Base-by-base conservation (phyloP, 1,140 invertebrate genomes). In the Anagrus nilaparvatae region DNA sequence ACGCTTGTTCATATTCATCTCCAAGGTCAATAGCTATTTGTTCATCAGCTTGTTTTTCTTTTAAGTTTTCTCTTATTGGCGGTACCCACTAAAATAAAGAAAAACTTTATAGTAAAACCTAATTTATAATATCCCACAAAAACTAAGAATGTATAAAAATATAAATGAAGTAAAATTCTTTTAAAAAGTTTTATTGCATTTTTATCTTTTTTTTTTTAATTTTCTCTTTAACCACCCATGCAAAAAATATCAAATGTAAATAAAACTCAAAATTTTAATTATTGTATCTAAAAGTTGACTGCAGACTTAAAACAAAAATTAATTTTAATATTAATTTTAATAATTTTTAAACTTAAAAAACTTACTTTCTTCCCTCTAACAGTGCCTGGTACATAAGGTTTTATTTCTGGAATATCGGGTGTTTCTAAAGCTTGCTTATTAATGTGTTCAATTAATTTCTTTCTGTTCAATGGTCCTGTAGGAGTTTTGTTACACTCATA, bases 391-490 rank as follows among this genome's bases (percentile, higher is more conserved):
- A 93, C 82, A 65, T 82, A 99, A 4, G 93, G 92, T 65, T 97
- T 93, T 27, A 84, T 70, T 67, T 99, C 93, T 16, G 96, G 94
- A 78, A 86, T 82, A 71, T 99, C 97, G 40, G 94, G 94, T 48
- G 97, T 95, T 66, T 96, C 92, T 53, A 93, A 72, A 4, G 95
- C 95, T 65, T 96, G 87, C 69, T 96, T 96, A 63, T 97, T 96
- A 48, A 99, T 87, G 69, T 95, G 95, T 57, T 96, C 87, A 51
- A 99, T 89, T 31, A 99, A 73, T 62, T 97, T 90, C 70, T 97
- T 94, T 20, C 96, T 78, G 71, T 97, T 87, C 47, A 96, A 73
- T 6, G 94, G 93, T 33, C 96, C 96, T 16, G 96, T 99, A 4
- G 95, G 79, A 54, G 79, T 76, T 70, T 98, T 99, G 52, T 82